Evolutionary conservation across 2,888 invertebrate genomes (phyloP).

Genomic region (Andrena trimmerana): DNA sequence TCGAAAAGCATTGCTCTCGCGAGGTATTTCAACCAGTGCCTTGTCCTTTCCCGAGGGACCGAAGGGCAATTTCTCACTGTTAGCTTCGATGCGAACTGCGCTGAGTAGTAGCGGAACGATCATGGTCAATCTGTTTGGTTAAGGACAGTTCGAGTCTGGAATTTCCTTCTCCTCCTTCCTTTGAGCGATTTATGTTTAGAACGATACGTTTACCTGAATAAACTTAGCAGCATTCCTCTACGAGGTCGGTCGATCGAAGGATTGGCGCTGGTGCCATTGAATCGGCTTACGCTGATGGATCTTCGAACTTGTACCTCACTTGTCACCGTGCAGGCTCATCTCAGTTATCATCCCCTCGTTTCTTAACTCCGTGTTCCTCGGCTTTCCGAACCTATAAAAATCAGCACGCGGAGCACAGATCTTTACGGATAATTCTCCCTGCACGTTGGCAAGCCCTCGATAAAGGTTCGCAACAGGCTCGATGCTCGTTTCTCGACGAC

Average conservation of each 20-base stretch:
- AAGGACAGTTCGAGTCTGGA: background rate
- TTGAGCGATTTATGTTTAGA: too few species aligned
- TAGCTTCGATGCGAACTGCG: slow-evolving; percentile 64
- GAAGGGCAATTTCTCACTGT: slow-evolving; percentile 38
- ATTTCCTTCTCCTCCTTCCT: background rate
- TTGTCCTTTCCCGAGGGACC: slow-evolving; percentile 17
- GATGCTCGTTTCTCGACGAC: slow-evolving; percentile 60
- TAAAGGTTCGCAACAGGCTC: slow-evolving; percentile 26
- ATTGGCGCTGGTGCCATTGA: slow-evolving; percentile 71
- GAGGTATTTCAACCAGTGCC: background rate
- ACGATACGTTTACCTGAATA: slow-evolving; percentile 54
- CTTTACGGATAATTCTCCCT: background rate
- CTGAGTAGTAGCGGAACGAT: slow-evolving; percentile 72
- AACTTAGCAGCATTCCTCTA: slow-evolving; percentile 77
- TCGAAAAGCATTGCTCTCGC: background rate
- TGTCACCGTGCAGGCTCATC: slow-evolving; percentile 19
- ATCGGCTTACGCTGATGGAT: slow-evolving; percentile 13
- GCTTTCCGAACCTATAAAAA: background rate
- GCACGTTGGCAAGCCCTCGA: slow-evolving; percentile 43
- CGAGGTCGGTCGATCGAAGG: slow-evolving; percentile 64
- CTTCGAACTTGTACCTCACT: slow-evolving; percentile 20
- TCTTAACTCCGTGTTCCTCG: too few species aligned
- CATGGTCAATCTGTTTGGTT: slow-evolving; percentile 68
- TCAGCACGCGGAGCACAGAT: background rate
- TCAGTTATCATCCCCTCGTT: background rate